These are phyloP conservation scores for Augochlora pura DNA, from an alignment of 1,140 invertebrate genomes.

Conservation along the genomic window DNA sequence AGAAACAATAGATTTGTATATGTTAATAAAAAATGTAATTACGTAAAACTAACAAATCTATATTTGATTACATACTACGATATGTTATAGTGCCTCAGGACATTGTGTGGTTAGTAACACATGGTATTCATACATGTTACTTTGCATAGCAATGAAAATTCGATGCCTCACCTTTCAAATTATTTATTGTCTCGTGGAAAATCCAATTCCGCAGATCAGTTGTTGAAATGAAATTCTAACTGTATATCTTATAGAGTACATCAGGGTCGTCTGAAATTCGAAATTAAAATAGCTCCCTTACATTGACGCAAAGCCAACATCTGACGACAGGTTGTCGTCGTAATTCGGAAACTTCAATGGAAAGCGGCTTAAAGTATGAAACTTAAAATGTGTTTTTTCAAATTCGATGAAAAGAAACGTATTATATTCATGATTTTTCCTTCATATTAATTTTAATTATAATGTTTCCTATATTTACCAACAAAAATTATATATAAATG, in stretches of 20 bases:
- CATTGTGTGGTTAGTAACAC: conserved; percentile 30
- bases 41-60: background rate
- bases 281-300: conserved; percentile 57
- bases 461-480: background rate
- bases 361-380: conserved; percentile 26
- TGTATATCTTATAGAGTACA: conserved; percentile 27
- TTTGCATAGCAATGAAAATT: background rate
- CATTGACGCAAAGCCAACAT: conserved; percentile 43
- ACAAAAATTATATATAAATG: background rate
- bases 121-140: conserved; percentile 23
- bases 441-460: background rate
- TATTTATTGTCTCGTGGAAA: background rate
- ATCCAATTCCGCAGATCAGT: background rate
- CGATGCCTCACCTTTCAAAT: conserved; percentile 44
- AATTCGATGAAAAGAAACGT: background rate
- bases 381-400: background rate
- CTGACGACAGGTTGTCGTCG: conserved; percentile 45
- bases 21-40: background rate
- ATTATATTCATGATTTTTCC: background rate
- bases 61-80: too few relatives aligned
- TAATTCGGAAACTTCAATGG: conserved; percentile 19
- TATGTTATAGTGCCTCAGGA: too few relatives aligned
- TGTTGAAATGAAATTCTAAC: conserved; percentile 6
- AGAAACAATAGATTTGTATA: background rate
- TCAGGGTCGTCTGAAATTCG: conserved; percentile 53